A percentile compares a stretch with the other conserved stretches of the same genome.
These are phyloP conservation scores for Pseudorhiza aurosa DNA, from an alignment of 30 jellyfish, hydroid and myxozoan genomes.

Conservation along the genomic window DNA sequence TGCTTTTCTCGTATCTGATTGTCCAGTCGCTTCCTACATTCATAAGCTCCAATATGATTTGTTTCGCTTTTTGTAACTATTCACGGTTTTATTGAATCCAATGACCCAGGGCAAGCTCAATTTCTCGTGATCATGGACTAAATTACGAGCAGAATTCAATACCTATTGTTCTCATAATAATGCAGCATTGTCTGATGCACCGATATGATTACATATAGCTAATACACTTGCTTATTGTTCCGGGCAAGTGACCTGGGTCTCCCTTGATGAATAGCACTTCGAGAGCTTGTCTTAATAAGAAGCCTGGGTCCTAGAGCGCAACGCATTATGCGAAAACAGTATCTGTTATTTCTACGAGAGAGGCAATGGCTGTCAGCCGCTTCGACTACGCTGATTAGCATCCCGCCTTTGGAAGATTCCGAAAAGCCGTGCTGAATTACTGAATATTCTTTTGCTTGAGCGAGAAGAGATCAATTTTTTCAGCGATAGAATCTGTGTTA, in stretches of 20 bases:
- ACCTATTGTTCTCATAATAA: conserved; percentile 31
- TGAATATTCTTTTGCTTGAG: too few relatives aligned
- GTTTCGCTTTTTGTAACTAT: conserved; percentile 5
- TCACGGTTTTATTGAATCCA: background rate
- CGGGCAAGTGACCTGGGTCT: conserved; percentile 34
- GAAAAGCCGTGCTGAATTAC: too few relatives aligned
- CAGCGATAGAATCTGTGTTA: too few relatives aligned
- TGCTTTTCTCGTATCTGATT: conserved; percentile 12
- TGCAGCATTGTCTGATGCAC: conserved; percentile 5
- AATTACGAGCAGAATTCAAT: conserved; percentile 12
- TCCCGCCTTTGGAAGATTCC: too few relatives aligned
- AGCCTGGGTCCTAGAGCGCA: too few relatives aligned
- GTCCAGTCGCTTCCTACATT: conserved; percentile 31
- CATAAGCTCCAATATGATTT: conserved; percentile 11
- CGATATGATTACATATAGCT: conserved; percentile 16
- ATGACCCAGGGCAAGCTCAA: conserved; percentile 53
- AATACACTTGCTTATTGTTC: conserved; percentile 3
- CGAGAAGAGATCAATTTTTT: too few relatives aligned
- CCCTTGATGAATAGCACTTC: too few relatives aligned
- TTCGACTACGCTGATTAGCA: too few relatives aligned
- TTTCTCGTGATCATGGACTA: conserved; percentile 17
- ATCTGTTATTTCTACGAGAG: too few relatives aligned
- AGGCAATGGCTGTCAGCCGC: too few relatives aligned
- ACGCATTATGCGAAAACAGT: too few relatives aligned
- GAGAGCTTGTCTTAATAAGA: too few relatives aligned